Base-by-base conservation (phyloP, 1,140 invertebrate genomes). In the Neodiprion pinetum region DNA sequence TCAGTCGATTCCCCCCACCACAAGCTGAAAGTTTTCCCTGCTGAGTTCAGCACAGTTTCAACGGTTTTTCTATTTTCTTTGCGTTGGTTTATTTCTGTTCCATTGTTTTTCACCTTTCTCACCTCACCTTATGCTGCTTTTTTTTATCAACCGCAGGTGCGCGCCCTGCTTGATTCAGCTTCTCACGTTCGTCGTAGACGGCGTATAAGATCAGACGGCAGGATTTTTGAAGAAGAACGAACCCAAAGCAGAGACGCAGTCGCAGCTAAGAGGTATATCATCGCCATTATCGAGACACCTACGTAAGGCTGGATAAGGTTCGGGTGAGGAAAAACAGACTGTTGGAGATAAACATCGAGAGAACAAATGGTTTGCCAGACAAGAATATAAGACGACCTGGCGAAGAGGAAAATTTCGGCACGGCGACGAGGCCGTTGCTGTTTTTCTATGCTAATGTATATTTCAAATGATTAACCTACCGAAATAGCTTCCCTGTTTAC, bases 371-470 rank as follows among this genome's bases (percentile, higher is more conserved):
- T 40, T 40, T 40, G 28, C 28, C 28, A 40, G 28, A 40, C 2
- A 40, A 40, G 28, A 40, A 40, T 40, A 40, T 40, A 40, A 40
- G 28, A 40, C 28, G 28, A 40, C 2, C 5, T 2, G 28, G 28
- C 28, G 28, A 40, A 40, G 28, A 5, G 53, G 11, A 9, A 61
- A 61, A 17, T 61, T 61, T 61, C 4, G 11, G 53, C 11, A 9
- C 8, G 9, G 53, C 10, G 65, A 67, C 48, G 53, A 48, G 21
- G 47, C 21, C 70, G 66, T 67, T 17, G 28, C 50, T 80, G 75
- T 80, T 82, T 82, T 77, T 76, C 76, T 79, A 80, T 82, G 80
- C 71, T 78, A 82, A 80, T 82, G 77, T 76, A 68, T 76, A 80
- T 80, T 80, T 75, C 75, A 67, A 78, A 77, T 74, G 78, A 82